Conservation (phyloP, 2,888 invertebrate genomes). For the Nomada flava region DNA sequence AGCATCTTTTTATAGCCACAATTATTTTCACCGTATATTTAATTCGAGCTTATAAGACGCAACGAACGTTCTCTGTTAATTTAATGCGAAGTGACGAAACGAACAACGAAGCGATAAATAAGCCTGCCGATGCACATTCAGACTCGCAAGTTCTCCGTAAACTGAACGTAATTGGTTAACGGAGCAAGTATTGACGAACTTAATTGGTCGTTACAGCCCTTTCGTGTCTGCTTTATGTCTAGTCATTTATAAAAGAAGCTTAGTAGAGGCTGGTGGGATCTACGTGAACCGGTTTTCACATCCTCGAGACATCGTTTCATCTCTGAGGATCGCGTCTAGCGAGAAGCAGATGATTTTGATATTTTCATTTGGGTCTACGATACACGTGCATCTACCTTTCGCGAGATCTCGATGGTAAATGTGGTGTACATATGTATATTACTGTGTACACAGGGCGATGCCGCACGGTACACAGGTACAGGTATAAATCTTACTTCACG, state of each 20-base stretch:
- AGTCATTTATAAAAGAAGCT: constrained; percentile 51
- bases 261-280: constrained; percentile 5
- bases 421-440: not conserved
- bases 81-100: constrained; percentile 10
- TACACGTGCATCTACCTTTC: not conserved
- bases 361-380: not conserved
- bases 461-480: not conserved
- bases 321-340: not conserved
- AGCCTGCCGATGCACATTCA: constrained; percentile 25
- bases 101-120: constrained; percentile 31
- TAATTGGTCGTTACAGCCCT: constrained; percentile 48
- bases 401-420: not conserved
- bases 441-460: not conserved
- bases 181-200: constrained; percentile 41
- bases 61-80: not conserved
- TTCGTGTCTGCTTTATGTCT: constrained; percentile 39
- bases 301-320: constrained; percentile 26
- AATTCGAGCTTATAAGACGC: not conserved
- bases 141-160: constrained; percentile 15
- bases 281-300: constrained; percentile 42
- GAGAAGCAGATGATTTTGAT: constrained; percentile 21
- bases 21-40: not conserved
- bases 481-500: constrained; percentile 50
- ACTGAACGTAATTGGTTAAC: constrained; percentile 52
- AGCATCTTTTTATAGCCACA: not conserved